Evolutionary conservation across 2,113 vertebrate species (phyloP), one percentile per base, ranked within the genome.

Genomic region (Menidia beryllina): DNA sequence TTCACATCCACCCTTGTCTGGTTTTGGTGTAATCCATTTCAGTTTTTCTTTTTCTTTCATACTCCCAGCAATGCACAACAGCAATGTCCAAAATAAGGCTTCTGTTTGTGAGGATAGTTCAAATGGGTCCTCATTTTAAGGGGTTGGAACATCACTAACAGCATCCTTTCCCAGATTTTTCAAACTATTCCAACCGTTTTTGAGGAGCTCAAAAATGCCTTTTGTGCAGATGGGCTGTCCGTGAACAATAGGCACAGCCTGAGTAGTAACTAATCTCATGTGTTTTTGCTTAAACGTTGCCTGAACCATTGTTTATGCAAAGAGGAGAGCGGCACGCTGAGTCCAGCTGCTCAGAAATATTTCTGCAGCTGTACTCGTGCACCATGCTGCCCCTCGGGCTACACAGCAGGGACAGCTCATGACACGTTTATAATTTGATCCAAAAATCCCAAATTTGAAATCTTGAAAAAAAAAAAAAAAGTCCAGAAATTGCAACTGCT

Each of bases 331-430:
- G 30, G 25, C 81, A 84, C 87, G 85, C 81, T 80, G 82, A 86
- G 85, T 71, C 78, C 87, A 90, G 88, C 86, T 91, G 89, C 73
- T 89, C 70, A 25, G 75, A 68, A 76, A 75, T 54, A 74, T 83
- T 81, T 80, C 21, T 85, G 82, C 84, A 90, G 86, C 86, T 81
- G 79, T 72, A 50, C 17, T 11, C 65, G 0, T 53, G 69, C 66
- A 24, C 76, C 74, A 56, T 27, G 71, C 24, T 45, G 71, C 59
- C 66, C 41, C 58, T 15, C 41, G 30, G 47, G 48, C 51, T 11
- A 49, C 65, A 47, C 76, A 73, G 53, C 79, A n/a, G 34, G 48
- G 62, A 14, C 12, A 8, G 15, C 27, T 7, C 54, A 3, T 8
- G 9, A 48, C 34, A 27, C 20, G 38, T 64, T 48, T 70, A 2